Evolutionary conservation across 2,113 vertebrate species (phyloP).

Genomic region (Macheiramphus alcinus): DNA sequence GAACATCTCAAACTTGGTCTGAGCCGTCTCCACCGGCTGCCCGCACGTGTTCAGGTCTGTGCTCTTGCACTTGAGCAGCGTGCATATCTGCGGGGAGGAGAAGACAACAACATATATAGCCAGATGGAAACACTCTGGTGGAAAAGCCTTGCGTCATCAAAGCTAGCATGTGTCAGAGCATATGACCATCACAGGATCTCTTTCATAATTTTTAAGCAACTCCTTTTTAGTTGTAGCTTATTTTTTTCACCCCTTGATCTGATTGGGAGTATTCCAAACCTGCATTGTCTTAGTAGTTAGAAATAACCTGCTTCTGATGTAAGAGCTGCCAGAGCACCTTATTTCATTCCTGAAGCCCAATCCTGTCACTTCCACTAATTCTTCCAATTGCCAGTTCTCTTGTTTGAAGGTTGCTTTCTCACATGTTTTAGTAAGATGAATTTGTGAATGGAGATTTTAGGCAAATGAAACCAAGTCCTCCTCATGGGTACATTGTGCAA

Average conservation of each 20-base stretch:
- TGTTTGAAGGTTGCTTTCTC: background rate
- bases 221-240: background rate
- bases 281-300: background rate
- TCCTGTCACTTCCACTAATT: background rate
- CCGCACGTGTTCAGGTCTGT: conserved; percentile 35
- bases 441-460: background rate
- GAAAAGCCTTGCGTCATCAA: background rate
- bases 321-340: background rate
- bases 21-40: conserved; percentile 32
- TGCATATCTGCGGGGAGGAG: conserved; percentile 59
- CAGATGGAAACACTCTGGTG: background rate
- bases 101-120: background rate
- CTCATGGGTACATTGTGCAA: background rate
- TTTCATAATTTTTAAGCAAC: background rate
- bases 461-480: background rate
- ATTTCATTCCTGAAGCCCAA: background rate
- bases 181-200: background rate
- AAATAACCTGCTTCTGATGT: background rate
- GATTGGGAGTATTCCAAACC: background rate
- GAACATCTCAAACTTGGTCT: conserved; percentile 67
- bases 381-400: background rate
- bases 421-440: background rate
- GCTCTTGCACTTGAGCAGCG: conserved; percentile 67
- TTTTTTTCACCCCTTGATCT: background rate
- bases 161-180: background rate